Evolutionary conservation across 1,140 invertebrate species (phyloP).

Genomic region (Prorops nasuta): DNA sequence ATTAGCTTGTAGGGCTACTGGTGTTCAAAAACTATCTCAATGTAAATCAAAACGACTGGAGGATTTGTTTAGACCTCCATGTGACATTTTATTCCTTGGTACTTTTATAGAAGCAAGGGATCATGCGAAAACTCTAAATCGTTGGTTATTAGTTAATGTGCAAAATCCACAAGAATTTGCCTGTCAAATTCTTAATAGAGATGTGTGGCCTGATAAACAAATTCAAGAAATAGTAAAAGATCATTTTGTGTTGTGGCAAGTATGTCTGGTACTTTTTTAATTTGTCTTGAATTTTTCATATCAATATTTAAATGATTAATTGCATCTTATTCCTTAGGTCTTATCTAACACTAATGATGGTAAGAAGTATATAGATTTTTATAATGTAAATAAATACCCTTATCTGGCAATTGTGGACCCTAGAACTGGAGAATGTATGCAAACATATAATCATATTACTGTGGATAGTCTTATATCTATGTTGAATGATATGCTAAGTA

Average conservation of each 20-base stretch:
- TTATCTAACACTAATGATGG: conserved; percentile 71
- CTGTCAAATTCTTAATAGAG: conserved; percentile 73
- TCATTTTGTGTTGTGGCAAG: conserved; percentile 81
- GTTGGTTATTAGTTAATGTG: conserved; percentile 78
- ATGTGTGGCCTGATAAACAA: conserved; percentile 72
- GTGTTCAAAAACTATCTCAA: conserved; percentile 44
- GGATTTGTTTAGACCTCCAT: conserved; percentile 74
- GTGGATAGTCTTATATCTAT: conserved; percentile 48
- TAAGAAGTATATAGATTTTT: conserved; percentile 69
- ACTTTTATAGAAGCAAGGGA: conserved; percentile 67
- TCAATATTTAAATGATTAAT: conserved; percentile 2
- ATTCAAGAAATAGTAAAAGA: conserved; percentile 68
- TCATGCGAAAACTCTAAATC: conserved; percentile 61
- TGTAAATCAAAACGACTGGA: conserved; percentile 62
- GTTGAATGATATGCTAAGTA: conserved; percentile 52
- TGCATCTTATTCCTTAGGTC: conserved; percentile 53
- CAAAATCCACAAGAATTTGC: conserved; percentile 75
- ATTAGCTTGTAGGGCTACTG: conserved; percentile 40
- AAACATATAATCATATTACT: conserved; percentile 58
- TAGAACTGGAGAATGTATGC: conserved; percentile 69
- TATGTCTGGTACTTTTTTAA: conserved; percentile 36
- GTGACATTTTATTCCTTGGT: conserved; percentile 70
- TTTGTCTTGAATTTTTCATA: neutral
- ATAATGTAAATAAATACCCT: conserved; percentile 67
- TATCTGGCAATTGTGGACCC: conserved; percentile 76